Evolutionary conservation across 35 echinoderm and acorn worm genomes (phyloP).

Genomic region (Anneissia japonica): DNA sequence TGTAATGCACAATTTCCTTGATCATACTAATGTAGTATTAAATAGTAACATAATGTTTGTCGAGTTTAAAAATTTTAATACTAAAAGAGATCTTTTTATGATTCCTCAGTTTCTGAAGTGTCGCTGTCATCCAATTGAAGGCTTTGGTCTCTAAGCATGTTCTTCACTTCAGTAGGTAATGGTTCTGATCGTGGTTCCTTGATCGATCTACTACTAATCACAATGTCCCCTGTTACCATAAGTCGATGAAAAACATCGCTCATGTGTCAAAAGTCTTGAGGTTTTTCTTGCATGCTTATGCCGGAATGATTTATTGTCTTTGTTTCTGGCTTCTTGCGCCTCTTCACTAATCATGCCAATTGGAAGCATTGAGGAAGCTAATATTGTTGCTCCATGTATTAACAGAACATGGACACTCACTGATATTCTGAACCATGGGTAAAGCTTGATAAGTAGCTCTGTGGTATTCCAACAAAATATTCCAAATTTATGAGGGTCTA

Average conservation of each 20-base stretch:
- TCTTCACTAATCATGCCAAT: conserved; percentile 59
- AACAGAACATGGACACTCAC: conserved; percentile 49
- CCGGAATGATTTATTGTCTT: conserved; percentile 40
- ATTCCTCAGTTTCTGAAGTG: conserved; percentile 1
- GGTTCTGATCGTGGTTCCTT: not conserved
- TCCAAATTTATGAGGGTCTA: conserved; percentile 37
- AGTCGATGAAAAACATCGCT: conserved; percentile 45
- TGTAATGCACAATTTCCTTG: too few relatives aligned
- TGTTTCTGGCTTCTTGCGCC: conserved; percentile 45
- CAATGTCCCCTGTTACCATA: conserved; percentile 45
- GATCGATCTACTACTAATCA: conserved; percentile 18
- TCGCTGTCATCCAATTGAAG: conserved; percentile 7
- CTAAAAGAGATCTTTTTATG: too few relatives aligned
- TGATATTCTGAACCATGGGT: conserved; percentile 54
- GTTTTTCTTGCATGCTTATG: conserved; percentile 13
- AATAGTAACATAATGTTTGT: too few relatives aligned
- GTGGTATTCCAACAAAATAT: conserved; percentile 33
- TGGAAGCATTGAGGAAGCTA: conserved; percentile 30
- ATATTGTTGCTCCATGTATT: conserved; percentile 30
- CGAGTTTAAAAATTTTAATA: too few relatives aligned
- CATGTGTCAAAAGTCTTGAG: conserved; percentile 19
- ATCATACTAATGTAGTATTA: too few relatives aligned
- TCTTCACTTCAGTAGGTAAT: conserved; percentile 19
- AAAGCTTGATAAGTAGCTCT: conserved; percentile 27
- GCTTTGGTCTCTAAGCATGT: conserved; percentile 18